Evolutionary conservation across 2,888 invertebrate genomes (phyloP).

Genomic region (Drosophila mettleri): DNA sequence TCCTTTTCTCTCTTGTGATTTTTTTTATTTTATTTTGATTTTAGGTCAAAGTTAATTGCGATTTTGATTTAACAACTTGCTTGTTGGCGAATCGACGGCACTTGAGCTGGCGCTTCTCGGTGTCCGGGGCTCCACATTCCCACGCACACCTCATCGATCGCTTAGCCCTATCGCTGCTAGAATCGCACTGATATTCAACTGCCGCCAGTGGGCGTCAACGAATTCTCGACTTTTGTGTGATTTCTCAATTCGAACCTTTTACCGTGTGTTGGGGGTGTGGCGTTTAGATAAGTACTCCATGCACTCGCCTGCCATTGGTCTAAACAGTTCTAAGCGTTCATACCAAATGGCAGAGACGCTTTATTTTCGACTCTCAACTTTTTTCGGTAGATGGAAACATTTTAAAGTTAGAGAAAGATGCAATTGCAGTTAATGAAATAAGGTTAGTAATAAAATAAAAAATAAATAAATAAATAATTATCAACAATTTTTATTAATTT

Average conservation of each 20-base stretch:
- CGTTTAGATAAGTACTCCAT: slow-evolving; percentile 34
- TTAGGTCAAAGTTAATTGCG: slow-evolving; percentile 71
- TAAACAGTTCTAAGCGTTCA: not conserved
- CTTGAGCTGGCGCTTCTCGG: slow-evolving; percentile 40
- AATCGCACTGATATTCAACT: slow-evolving; percentile 31
- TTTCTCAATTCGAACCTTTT: slow-evolving; percentile 32
- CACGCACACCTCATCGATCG: not conserved
- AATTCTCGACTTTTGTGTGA: slow-evolving; percentile 15
- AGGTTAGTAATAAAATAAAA: too few relatives aligned
- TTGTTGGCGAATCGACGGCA: slow-evolving; percentile 33
- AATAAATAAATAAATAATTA: too few relatives aligned
- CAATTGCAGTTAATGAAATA: too few relatives aligned
- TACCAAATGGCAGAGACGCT: not conserved
- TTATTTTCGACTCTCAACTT: too few relatives aligned
- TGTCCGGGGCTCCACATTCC: slow-evolving; percentile 5
- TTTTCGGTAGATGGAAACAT: not conserved
- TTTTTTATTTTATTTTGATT: slow-evolving; percentile 17
- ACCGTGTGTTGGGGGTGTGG: slow-evolving; percentile 19
- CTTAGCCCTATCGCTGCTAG: slow-evolving; percentile 5
- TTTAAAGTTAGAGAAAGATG: too few relatives aligned
- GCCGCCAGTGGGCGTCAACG: slow-evolving; percentile 42
- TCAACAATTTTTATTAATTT: too few relatives aligned
- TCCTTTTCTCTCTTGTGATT: slow-evolving; percentile 1
- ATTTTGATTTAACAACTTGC: slow-evolving; percentile 63
- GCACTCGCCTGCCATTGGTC: slow-evolving; percentile 32